Conservation (phyloP, 2,888 invertebrate genomes). For the Drosophila mettleri region DNA sequence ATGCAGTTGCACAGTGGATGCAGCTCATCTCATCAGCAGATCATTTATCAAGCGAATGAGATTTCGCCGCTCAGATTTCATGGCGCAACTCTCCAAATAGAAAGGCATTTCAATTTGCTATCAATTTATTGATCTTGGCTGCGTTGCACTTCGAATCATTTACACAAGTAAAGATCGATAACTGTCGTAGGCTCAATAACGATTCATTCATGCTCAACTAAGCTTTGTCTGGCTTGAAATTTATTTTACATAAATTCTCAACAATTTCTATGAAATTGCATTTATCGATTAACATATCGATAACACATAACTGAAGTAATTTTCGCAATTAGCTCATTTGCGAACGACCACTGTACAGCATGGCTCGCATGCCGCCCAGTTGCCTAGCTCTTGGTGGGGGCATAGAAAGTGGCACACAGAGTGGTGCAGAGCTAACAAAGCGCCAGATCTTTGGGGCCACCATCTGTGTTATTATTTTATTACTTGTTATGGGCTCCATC, state of each 20-base stretch:
- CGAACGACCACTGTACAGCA: conserved; percentile 52
- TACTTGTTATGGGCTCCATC: conserved; percentile 78
- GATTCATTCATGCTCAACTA: background rate
- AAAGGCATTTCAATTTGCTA: background rate
- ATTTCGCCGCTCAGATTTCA: background rate
- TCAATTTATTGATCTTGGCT: conserved; percentile 5
- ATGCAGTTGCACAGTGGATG: conserved; percentile 55
- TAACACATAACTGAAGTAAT: conserved; percentile 19
- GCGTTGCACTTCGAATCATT: background rate
- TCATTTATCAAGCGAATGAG: conserved; percentile 41
- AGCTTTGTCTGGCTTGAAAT: too few species aligned
- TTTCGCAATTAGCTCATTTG: conserved; percentile 32
- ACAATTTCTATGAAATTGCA: too few species aligned
- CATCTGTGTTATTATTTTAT: conserved; percentile 82
- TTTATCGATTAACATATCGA: conserved; percentile 8
- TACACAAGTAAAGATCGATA: background rate
- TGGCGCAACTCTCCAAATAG: background rate
- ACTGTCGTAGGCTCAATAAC: background rate
- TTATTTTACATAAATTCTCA: too few species aligned
- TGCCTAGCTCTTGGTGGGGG: conserved; percentile 28
- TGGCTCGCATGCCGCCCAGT: conserved; percentile 32
- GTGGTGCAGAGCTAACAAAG: conserved; percentile 23
- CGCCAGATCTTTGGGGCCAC: conserved; percentile 68
- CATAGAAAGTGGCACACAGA: conserved; percentile 73
- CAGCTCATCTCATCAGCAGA: conserved; percentile 18